These are phyloP conservation scores for Orthonyx spaldingii DNA, from an alignment of 2,113 vertebrate species.

Conservation along the genomic window DNA sequence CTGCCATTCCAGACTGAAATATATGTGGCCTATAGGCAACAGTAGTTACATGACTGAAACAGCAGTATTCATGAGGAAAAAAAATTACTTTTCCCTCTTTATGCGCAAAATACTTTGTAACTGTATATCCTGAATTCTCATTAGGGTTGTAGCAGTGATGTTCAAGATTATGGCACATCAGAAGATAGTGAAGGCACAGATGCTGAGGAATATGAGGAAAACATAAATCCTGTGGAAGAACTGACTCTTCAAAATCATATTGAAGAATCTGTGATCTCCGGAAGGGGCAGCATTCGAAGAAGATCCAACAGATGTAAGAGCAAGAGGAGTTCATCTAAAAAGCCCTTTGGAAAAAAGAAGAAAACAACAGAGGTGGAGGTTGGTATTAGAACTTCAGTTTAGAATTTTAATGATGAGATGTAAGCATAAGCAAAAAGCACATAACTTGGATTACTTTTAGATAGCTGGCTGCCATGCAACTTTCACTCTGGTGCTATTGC, in stretches of 20 bases:
- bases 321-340: slow-evolving; percentile 16
- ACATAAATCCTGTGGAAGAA: not conserved
- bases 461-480: not conserved
- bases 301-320: slow-evolving; percentile 20
- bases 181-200: slow-evolving; percentile 20
- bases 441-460: not conserved
- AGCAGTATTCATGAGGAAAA: not conserved
- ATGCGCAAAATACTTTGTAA: not conserved
- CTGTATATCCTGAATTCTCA: not conserved
- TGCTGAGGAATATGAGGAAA: slow-evolving; percentile 1
- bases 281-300: not conserved
- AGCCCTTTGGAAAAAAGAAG: slow-evolving; percentile 23
- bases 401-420: not conserved
- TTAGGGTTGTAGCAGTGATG: not conserved
- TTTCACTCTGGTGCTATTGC: not conserved
- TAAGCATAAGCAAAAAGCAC: not conserved
- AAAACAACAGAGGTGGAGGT: slow-evolving; percentile 27
- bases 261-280: not conserved
- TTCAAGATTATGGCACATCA: not conserved
- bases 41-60: not conserved
- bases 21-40: not conserved
- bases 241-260: not conserved
- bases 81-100: not conserved
- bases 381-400: not conserved
- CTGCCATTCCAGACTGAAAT: not conserved